Conservation (phyloP, 2,113 vertebrate species). For the Xenopus tropicalis region DNA sequence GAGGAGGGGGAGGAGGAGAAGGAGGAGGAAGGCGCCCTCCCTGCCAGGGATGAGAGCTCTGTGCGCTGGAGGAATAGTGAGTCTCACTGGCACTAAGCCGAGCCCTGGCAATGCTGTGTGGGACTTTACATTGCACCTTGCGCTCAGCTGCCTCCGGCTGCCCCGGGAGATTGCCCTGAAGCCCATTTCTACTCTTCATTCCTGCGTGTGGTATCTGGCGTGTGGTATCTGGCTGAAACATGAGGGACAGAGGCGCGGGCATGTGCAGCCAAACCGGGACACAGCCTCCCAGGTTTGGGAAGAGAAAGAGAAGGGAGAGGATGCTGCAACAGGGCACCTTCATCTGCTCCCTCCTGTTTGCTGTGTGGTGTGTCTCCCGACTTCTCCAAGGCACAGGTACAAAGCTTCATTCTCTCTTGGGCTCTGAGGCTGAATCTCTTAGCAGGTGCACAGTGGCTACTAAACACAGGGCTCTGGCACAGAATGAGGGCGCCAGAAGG, state of each 20-base stretch:
- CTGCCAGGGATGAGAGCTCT: constrained; percentile 49
- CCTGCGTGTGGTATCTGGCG: too few relatives aligned
- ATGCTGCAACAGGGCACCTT: constrained; percentile 14
- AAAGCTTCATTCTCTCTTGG: constrained; percentile 38
- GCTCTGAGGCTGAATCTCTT: too few relatives aligned
- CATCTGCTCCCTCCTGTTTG: constrained; percentile 4
- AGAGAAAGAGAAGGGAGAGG: constrained; percentile 22
- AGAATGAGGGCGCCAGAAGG: too few relatives aligned
- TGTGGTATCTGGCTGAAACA: background rate
- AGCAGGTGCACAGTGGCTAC: too few relatives aligned
- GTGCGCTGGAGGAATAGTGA: constrained; percentile 30
- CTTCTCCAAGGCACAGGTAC: constrained; percentile 2
- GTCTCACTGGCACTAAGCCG: background rate
- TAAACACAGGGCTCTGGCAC: too few relatives aligned
- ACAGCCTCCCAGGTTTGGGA: constrained; percentile 1
- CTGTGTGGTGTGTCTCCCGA: constrained; percentile 6
- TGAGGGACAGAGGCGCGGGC: background rate
- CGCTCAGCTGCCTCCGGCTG: background rate
- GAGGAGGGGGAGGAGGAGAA: constrained; percentile 43
- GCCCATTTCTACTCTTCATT: background rate
- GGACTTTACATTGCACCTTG: constrained; percentile 32
- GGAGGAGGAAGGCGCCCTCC: constrained; percentile 32
- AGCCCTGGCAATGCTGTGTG: constrained; percentile 27
- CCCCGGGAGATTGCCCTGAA: background rate
- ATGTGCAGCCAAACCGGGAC: background rate